phyloP scores from a whole-genome alignment of 2,113 vertebrate genomes.

The Protobothrops mucrosquamatus region DNA sequence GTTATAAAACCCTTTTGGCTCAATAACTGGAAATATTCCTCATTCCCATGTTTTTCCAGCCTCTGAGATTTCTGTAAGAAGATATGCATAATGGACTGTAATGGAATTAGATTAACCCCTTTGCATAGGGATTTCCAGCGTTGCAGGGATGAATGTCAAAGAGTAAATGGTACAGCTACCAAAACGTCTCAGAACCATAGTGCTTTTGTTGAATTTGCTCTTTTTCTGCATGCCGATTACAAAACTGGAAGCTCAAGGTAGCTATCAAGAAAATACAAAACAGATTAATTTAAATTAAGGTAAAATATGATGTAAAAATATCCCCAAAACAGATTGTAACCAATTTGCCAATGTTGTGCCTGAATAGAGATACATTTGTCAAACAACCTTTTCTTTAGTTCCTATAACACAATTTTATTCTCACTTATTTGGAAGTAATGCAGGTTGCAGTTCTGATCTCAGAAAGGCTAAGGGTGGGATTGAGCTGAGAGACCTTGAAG shows the following conservation, averaged over 20 bases:
- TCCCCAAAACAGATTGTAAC: not conserved
- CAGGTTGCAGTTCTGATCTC: not conserved
- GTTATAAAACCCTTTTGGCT: not conserved
- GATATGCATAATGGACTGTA: not conserved
- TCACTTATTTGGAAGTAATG: not conserved
- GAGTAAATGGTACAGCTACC: not conserved
- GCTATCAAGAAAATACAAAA: not conserved
- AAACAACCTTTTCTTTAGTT: not conserved
- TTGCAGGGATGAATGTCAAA: not conserved
- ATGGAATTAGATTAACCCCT: not conserved
- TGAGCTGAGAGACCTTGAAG: not conserved
- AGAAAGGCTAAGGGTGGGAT: not conserved
- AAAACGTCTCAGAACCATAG: not conserved
- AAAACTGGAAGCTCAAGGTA: not conserved
- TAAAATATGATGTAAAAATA: not conserved
- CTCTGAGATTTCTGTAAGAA: not conserved
- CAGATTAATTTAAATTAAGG: not conserved
- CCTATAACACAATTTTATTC: not conserved
- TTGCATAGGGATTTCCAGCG: not conserved
- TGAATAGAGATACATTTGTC: not conserved
- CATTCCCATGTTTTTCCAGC: not conserved
- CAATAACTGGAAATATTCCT: not conserved
- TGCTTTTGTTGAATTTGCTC: not conserved
- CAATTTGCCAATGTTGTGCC: not conserved
- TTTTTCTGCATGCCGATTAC: not conserved